These are phyloP conservation scores for Sorex araneus DNA, from an alignment of 2,113 vertebrate species.

Conservation along the genomic window DNA sequence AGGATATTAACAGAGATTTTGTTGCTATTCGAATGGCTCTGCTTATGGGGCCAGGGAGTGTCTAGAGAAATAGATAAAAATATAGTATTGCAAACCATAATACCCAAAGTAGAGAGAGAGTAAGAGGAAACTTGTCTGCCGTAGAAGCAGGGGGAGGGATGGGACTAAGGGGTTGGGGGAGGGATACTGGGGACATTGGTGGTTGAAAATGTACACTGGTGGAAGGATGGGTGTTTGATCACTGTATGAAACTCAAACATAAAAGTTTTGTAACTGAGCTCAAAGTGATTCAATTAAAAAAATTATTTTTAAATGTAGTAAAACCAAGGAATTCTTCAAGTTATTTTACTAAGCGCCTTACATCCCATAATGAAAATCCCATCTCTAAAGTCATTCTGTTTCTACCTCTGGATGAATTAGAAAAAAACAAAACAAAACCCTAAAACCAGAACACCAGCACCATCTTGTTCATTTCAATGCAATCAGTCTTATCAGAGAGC, in stretches of 20 bases:
- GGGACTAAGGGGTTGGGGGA: too few relatives aligned
- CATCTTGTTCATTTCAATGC: slow-evolving; percentile 12
- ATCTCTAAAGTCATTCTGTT: slow-evolving; percentile 21
- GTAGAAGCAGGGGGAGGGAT: too few relatives aligned
- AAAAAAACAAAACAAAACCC: slow-evolving; percentile 29
- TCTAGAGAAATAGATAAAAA: not conserved
- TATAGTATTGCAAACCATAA: too few relatives aligned
- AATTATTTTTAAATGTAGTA: not conserved
- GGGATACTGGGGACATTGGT: too few relatives aligned
- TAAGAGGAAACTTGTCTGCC: too few relatives aligned
- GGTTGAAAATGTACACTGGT: too few relatives aligned
- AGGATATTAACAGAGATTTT: not conserved
- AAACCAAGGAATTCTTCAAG: not conserved
- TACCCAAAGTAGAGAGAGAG: too few relatives aligned
- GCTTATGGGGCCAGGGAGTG: not conserved
- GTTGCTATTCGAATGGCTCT: slow-evolving; percentile 3
- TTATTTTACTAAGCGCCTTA: not conserved
- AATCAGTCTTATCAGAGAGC: not conserved
- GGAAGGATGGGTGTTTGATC: too few relatives aligned
- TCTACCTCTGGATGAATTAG: slow-evolving; percentile 20
- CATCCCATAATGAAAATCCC: not conserved
- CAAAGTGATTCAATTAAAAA: too few relatives aligned
- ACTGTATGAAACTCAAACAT: too few relatives aligned
- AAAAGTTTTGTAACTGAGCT: too few relatives aligned
- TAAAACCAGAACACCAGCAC: not conserved